phyloP scores from a whole-genome alignment of 2,888 invertebrate species.

The Acanthosepion esculentum region DNA sequence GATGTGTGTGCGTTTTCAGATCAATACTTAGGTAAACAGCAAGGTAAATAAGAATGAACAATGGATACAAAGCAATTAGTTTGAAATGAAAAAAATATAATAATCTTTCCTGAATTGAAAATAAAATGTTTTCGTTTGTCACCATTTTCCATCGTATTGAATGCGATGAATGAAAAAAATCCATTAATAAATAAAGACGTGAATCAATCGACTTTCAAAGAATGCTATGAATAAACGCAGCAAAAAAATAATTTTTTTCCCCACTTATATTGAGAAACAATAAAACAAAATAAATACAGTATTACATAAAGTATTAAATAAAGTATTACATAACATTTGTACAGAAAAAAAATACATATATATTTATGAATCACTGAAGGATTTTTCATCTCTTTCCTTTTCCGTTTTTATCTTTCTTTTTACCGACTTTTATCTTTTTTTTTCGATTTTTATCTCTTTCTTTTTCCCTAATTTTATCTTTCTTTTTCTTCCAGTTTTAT shows the following conservation, averaged over 20 bases:
- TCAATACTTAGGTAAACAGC: not conserved
- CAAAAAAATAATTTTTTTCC: not conserved
- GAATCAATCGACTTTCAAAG: not conserved
- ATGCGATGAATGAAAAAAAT: not conserved
- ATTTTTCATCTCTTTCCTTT: not conserved
- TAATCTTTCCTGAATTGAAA: not conserved
- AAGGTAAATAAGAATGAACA: not conserved
- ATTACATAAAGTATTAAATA: too few species aligned
- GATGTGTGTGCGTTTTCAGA: not conserved
- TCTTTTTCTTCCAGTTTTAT: too few species aligned
- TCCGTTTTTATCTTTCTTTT: too few species aligned
- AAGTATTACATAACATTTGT: not conserved
- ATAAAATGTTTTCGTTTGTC: not conserved
- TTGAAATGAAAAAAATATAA: not conserved
- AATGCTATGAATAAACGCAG: too few species aligned
- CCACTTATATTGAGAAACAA: not conserved
- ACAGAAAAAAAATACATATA: not conserved
- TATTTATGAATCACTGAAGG: not conserved
- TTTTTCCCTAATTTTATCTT: not conserved
- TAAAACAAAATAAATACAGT: not conserved
- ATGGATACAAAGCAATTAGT: not conserved
- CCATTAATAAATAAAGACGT: not conserved
- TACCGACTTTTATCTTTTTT: too few species aligned
- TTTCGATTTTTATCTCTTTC: too few species aligned
- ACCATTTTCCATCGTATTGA: not conserved